Evolutionary conservation across 2,113 vertebrate species (phyloP).

Genomic region (Amphilophus citrinellus): DNA sequence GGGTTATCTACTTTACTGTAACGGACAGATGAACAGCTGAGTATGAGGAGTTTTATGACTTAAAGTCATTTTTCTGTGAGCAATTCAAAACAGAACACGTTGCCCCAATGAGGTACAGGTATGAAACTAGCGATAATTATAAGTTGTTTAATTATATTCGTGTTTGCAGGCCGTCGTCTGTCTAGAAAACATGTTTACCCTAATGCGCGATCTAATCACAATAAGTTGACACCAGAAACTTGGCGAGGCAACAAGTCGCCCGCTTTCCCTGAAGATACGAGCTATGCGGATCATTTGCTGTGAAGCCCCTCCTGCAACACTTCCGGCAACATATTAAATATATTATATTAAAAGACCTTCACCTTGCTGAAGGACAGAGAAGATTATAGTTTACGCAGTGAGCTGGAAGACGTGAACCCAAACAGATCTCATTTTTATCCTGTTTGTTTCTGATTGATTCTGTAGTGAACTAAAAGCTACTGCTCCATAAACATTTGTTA

Average conservation of each 20-base stretch:
- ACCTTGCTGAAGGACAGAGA: background rate
- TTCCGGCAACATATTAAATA: background rate
- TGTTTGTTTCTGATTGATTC: background rate
- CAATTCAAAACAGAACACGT: background rate
- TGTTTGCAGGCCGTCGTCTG: background rate
- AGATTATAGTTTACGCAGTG: background rate
- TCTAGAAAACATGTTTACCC: too few species aligned
- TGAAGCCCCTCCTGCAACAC: too few species aligned
- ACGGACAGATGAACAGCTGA: background rate
- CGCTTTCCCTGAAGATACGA: background rate
- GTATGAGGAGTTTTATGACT: background rate
- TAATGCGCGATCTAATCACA: background rate
- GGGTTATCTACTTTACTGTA: background rate
- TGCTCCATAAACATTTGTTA: background rate
- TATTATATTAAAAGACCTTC: background rate
- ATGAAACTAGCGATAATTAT: background rate
- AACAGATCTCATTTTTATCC: background rate
- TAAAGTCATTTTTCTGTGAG: background rate
- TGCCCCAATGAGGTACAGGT: background rate
- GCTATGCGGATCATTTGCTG: background rate
- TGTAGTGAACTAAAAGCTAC: background rate
- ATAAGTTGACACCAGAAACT: background rate
- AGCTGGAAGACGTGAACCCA: background rate
- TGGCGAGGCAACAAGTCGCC: background rate
- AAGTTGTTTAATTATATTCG: background rate